These are phyloP conservation scores for Drosophila gaucha DNA, from an alignment of 2,888 invertebrate species.

Conservation along the genomic window DNA sequence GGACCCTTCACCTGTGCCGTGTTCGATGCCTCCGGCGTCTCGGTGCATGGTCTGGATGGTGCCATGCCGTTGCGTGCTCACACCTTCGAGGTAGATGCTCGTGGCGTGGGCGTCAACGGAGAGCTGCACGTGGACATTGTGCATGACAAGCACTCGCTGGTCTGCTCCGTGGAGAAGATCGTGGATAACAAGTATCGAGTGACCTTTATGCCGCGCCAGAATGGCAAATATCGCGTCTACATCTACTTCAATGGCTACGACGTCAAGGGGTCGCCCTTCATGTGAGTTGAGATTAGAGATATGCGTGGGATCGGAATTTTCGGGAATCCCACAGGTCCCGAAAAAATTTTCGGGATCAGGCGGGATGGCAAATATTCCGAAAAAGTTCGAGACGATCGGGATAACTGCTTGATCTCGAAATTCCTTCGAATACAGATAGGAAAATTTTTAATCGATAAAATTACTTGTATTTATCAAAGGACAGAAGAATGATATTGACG, in stretches of 20 bases:
- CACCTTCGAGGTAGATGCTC: conserved; percentile 92
- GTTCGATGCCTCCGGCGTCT: conserved; percentile 96
- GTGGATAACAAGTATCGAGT: conserved; percentile 91
- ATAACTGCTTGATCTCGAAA: too few relatives aligned
- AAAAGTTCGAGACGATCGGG: too few relatives aligned
- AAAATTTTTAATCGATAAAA: too few relatives aligned
- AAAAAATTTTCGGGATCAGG: too few relatives aligned
- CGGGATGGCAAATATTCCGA: too few relatives aligned
- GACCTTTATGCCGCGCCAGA: conserved; percentile 91
- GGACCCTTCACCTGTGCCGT: conserved; percentile 98
- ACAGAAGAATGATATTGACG: too few relatives aligned
- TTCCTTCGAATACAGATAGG: too few relatives aligned
- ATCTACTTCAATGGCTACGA: conserved; percentile 97
- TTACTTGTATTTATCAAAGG: too few relatives aligned
- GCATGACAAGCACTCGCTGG: conserved; percentile 93
- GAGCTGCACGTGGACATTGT: conserved; percentile 95
- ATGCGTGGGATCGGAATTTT: too few relatives aligned
- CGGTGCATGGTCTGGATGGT: conserved; percentile 92
- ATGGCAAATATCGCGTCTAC: conserved; percentile 93
- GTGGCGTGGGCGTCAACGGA: conserved; percentile 93
- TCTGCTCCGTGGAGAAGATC: conserved; percentile 92
- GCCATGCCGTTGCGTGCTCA: conserved; percentile 94
- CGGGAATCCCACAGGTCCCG: too few relatives aligned
- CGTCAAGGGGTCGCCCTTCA: conserved; percentile 92
- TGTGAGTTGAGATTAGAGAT: too few relatives aligned